Base-by-base conservation (phyloP, 1,140 invertebrate genomes). In the Prorops nasuta region DNA sequence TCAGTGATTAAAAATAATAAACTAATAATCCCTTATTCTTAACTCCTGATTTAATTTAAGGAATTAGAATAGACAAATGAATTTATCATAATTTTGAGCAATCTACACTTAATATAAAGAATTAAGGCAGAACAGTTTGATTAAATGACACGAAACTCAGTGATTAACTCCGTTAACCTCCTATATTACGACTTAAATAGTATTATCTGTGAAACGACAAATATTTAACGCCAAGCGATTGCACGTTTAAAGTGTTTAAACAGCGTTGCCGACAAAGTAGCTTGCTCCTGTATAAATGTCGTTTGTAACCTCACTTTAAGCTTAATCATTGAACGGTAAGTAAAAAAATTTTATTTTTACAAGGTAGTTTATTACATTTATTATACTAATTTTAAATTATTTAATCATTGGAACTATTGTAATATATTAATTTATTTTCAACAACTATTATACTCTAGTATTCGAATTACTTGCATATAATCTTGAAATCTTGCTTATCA, bases 231-330 rank as follows among this genome's bases (percentile, higher is more conserved):
- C 9, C 17, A 35, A 20, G 9, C 24, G 34, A 3, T 35, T 14
- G 21, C 24, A 40, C 21, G 21, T 12, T 45, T 46, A 41, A 44
- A 49, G 36, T 46, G 43, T 60, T 62, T 52, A 44, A 43, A 54
- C 37, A 44, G 21, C 20, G 37, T 12, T 16, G 41, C 58, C 58
- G 59, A 60, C 59, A 62, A 57, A 60, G 54, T 9, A 16, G 18
- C 32, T 44, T 19, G 15, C 4, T 10, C 2, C 21, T 9, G 41
- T 51, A 54, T 57, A 60, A 50, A 22, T 34, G 10, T 18, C 2
- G 18, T 12, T 18, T 43, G 20, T 62, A 54, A 57, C 41, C 54
- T 54, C 3, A 12, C 18, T 51, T 34, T 12, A 10, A n/a, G 24
- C 47, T 44, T 34, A 38, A 32, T 40, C 34, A 17, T 9, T 19